Evolutionary conservation across 2,113 vertebrate species (phyloP).

Genomic region (Cardinalis cardinalis): DNA sequence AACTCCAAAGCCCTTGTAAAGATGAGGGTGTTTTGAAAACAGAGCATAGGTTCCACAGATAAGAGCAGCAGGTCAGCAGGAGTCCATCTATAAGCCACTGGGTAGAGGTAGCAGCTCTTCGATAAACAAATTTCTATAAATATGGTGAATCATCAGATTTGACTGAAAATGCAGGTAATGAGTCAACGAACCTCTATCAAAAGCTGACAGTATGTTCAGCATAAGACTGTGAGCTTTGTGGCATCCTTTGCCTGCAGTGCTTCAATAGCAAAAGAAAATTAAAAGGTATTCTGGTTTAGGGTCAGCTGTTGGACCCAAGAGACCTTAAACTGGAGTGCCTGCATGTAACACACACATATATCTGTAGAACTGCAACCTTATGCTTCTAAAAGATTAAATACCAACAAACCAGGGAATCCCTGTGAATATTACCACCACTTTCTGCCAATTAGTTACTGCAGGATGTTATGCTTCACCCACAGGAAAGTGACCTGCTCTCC

Average conservation of each 20-base stretch:
- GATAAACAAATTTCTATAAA: not conserved
- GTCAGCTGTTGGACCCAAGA: not conserved
- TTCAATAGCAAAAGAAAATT: not conserved
- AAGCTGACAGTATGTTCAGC: not conserved
- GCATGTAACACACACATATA: fast-evolving
- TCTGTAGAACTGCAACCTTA: not conserved
- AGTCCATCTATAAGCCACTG: not conserved
- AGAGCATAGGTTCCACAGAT: not conserved
- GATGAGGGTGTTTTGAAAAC: not conserved
- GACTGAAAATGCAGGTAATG: not conserved
- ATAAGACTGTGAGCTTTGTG: not conserved
- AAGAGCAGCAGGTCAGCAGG: not conserved
- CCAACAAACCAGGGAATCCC: not conserved
- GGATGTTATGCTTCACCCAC: not conserved
- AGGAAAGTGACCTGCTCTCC: not conserved
- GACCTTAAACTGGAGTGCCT: not conserved
- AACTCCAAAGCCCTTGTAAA: not conserved
- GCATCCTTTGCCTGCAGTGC: not conserved
- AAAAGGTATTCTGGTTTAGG: not conserved
- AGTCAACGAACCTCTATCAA: not conserved
- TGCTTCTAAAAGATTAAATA: not conserved
- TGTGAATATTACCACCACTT: not conserved
- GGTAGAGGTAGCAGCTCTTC: not conserved
- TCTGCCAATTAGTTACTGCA: not conserved
- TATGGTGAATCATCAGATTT: not conserved